Conservation (phyloP, 2,113 vertebrate species). For the Rhinoderma darwinii region DNA sequence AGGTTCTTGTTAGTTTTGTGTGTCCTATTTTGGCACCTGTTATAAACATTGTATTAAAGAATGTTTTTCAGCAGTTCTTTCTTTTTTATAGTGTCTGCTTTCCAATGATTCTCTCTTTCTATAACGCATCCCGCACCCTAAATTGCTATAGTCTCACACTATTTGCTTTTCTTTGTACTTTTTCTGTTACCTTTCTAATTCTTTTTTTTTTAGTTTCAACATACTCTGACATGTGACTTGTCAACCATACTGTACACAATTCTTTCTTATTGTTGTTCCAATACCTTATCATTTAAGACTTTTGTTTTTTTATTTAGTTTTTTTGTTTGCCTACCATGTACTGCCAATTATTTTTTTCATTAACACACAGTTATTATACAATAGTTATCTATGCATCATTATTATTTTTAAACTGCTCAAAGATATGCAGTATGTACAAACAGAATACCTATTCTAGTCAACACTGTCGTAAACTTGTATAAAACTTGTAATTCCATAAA, state of each 20-base stretch:
- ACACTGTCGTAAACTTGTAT: neutral
- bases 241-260: neutral
- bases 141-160: neutral
- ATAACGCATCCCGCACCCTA: too few species aligned
- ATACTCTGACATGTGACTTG: neutral
- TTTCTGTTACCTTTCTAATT: too few species aligned
- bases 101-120: too few species aligned
- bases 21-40: too few species aligned
- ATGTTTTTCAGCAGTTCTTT: too few species aligned
- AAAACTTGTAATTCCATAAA: slow-evolving; percentile 10
- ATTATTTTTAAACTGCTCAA: neutral
- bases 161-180: neutral
- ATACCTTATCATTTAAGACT: too few species aligned
- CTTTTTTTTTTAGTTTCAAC: neutral
- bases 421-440: neutral
- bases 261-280: too few species aligned
- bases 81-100: too few species aligned
- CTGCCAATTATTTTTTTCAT: neutral
- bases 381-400: neutral
- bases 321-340: neutral
- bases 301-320: too few species aligned
- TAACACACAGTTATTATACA: neutral
- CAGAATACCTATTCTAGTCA: neutral
- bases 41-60: too few species aligned
- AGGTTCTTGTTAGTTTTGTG: too few species aligned